Evolutionary conservation across 30 jellyfish, hydroid and myxozoan species (phyloP).

Genomic region (Aurelia sp.): DNA sequence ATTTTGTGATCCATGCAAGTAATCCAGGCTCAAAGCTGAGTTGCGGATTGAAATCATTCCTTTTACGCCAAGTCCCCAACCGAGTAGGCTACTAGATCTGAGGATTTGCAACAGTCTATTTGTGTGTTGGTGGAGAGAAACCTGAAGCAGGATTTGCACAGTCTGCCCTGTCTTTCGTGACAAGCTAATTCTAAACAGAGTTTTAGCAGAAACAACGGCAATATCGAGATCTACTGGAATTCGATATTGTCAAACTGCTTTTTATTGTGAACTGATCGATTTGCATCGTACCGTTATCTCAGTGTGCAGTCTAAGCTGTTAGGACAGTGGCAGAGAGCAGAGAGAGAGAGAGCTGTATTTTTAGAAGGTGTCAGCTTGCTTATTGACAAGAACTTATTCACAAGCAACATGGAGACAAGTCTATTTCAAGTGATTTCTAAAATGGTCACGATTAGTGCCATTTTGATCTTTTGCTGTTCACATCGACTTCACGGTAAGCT

Average conservation of each 20-base stretch:
- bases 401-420: slow-evolving; percentile 25
- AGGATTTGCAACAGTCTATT: too few species aligned
- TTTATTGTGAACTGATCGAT: not conserved
- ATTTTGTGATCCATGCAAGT: too few species aligned
- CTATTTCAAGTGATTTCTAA: not conserved
- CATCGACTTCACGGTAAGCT: slow-evolving; percentile 1
- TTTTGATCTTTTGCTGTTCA: not conserved
- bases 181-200: not conserved
- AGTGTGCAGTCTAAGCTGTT: slow-evolving; percentile 13
- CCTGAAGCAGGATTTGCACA: too few species aligned
- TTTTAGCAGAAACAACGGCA: too few species aligned
- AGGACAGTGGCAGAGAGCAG: not conserved
- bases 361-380: slow-evolving; percentile 40
- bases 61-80: too few species aligned
- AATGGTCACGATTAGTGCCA: not conserved
- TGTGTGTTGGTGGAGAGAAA: too few species aligned
- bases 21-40: too few species aligned
- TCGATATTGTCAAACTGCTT: not conserved
- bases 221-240: slow-evolving; percentile 3
- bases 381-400: slow-evolving; percentile 10
- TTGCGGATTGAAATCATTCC: too few species aligned
- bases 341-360: slow-evolving; percentile 33
- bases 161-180: slow-evolving; percentile 25
- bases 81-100: too few species aligned
- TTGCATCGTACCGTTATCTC: slow-evolving; percentile 41